Evolutionary conservation across 2,797 vertebrate species (phyloP), one percentile per base, ranked within the genome.

Genomic region (Falco rusticolus): DNA sequence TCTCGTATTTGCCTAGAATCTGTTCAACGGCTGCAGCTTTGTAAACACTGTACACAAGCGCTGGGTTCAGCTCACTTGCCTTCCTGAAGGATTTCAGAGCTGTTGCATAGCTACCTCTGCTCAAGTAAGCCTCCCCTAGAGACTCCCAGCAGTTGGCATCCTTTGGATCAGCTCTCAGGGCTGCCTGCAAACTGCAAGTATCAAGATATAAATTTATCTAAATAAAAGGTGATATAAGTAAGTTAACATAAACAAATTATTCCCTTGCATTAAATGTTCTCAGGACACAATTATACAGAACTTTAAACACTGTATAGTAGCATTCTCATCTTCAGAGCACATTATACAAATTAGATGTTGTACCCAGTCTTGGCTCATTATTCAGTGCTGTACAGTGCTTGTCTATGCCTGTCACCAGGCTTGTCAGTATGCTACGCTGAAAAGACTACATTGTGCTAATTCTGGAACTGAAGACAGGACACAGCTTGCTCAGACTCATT

Each of bases 61-160:
- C 97, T 2, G 99, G 99, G 47, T 99, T 99, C 96, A 99, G 98
- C 60, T 99, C 98, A 68, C 98, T 99, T 87, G 99, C 99, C 93
- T 98, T 99, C 63, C 97, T 98, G 86, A 99, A 99, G 90, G 99
- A 99, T 93, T 99, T 99, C 33, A 99, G 97, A 43, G 99, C 99
- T 50, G 99, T 99, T 34, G 98, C 98, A 90, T 99, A 99, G 95
- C 99, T 99, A 37, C 99, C 98, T 96, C 99, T 98, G 96, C 99
- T 99, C 59, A 99, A 92, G 93, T 99, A 99, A 37, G 99, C 99
- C 85, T 99, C 99, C 29, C 99, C 99, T 90, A 99, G 97, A 97
- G 99, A 99, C 95, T 99, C 99, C 99, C 99, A 99, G 79, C 99
- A 99, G 90, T 99, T 98, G 97, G 98, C 98, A 97, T 99, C 99